Evolutionary conservation across 2,797 vertebrate species (phyloP), one percentile per base, ranked within the genome.

Genomic region (Poeciliopsis presidionis): DNA sequence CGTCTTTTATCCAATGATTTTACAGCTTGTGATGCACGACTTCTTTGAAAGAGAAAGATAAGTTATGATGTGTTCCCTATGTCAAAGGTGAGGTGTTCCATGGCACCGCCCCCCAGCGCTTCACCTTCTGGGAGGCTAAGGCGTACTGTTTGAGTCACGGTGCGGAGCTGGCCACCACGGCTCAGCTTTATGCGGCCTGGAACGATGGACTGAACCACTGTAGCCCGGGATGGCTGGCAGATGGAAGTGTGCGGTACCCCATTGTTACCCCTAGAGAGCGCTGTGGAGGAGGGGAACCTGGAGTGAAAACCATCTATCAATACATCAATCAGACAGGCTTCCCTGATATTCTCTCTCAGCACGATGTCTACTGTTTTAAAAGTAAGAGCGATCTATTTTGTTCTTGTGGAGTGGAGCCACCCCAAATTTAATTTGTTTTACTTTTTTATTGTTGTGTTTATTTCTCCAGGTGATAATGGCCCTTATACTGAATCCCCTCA

Each of bases 251-350:
- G 83, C 96, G 98, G 11, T 98, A 98, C 85, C 97, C 98, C 73
- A 98, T 98, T 5, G 92, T 97, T 84, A 96, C 91, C 1, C 97
- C 98, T 0, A 94, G 97, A 46, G 97, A 97, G 84, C 96, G 96
- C 57, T 99, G 98, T 46, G 97, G 97, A 0, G 97, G 97, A 0
- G 95, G 95, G 0, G 94, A 96, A 72, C 96, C 98, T 0, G 97
- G 97, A 0, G 97, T 98, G 88, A 95, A 97, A 88, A 99, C 97
- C 0, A 90, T 99, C 72, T 99, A 98, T 89, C 94, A 94, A 25
- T 97, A 96, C 90, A 96, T 93, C 72, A 99, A 99, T 93, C 98
- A 97, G 95, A 98, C 97, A 0, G 97, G 97, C 28, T 99, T 99
- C 90, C 98, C 97, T 0, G 96, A 97, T 53, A 91, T 93, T 5